These are phyloP conservation scores for Cryptocephalus primarius DNA, from an alignment of 2,888 invertebrate genomes.

Conservation along the genomic window DNA sequence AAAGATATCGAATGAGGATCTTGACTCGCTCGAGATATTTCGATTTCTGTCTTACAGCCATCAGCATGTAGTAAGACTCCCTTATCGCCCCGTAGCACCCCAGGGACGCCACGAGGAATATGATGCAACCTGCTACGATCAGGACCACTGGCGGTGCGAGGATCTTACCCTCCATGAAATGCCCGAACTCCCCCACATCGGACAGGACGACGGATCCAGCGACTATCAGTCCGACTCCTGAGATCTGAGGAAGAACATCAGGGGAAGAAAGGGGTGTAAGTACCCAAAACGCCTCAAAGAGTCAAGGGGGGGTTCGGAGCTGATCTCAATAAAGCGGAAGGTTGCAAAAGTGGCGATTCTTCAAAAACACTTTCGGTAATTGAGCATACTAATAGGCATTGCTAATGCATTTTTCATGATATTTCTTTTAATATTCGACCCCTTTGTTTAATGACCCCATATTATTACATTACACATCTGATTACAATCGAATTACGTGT, in stretches of 20 bases:
- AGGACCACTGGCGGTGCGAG: slow-evolving; percentile 75
- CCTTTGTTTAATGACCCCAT: too few relatives aligned
- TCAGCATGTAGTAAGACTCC: slow-evolving; percentile 80
- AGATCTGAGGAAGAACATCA: slow-evolving; percentile 23
- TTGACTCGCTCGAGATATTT: neutral
- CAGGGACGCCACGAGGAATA: slow-evolving; percentile 79
- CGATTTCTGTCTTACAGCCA: slow-evolving; percentile 63
- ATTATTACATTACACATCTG: too few relatives aligned
- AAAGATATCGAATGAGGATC: slow-evolving; percentile 8
- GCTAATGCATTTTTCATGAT: too few relatives aligned
- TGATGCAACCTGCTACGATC: slow-evolving; percentile 73
- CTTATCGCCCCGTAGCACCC: slow-evolving; percentile 87
- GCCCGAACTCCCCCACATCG: slow-evolving; percentile 61
- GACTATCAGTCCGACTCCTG: slow-evolving; percentile 59
- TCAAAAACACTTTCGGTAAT: too few relatives aligned
- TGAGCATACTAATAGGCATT: too few relatives aligned
- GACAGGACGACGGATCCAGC: slow-evolving; percentile 63
- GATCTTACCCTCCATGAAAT: slow-evolving; percentile 68
- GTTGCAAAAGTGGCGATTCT: neutral
- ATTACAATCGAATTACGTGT: too few relatives aligned
- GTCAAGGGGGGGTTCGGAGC: too few relatives aligned
- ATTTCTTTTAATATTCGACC: too few relatives aligned
- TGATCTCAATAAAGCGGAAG: too few relatives aligned
- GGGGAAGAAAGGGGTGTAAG: neutral
- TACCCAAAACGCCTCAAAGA: neutral